Evolutionary conservation across 2,888 invertebrate species (phyloP).

Genomic region (Galerucella pusilla): DNA sequence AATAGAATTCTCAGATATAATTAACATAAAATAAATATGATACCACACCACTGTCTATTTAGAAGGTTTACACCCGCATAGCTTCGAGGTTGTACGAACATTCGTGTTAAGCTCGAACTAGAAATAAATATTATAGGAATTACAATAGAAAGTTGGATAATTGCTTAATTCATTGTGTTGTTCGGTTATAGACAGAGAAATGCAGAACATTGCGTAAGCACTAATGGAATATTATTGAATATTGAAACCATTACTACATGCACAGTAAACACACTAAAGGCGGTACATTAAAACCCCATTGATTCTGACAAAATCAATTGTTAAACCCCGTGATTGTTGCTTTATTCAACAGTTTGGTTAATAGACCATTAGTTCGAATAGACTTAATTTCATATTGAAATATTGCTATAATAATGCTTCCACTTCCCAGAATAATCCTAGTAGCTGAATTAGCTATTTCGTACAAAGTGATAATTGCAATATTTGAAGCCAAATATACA

Average conservation of each 20-base stretch:
- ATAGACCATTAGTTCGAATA: neutral
- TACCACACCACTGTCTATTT: constrained; percentile 13
- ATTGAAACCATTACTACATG: neutral
- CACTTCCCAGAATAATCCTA: neutral
- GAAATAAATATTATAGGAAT: constrained; percentile 36
- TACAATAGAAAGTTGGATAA: constrained; percentile 38
- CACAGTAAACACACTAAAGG: neutral
- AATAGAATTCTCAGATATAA: neutral
- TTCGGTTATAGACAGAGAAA: constrained; percentile 26
- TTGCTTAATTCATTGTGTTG: constrained; percentile 20
- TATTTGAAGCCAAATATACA: neutral
- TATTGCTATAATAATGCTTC: neutral
- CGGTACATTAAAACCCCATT: neutral
- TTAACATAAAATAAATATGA: constrained; percentile 1
- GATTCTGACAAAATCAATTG: neutral
- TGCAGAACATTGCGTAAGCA: constrained; percentile 25
- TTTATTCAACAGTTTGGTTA: neutral
- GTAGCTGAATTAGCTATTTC: neutral
- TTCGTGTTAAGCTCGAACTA: constrained; percentile 23
- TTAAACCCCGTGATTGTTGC: neutral
- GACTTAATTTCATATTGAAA: neutral
- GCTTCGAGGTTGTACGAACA: constrained; percentile 24
- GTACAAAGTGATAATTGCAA: neutral
- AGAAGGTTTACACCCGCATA: constrained; percentile 32
- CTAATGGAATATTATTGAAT: constrained; percentile 17